These are phyloP conservation scores for Melanerpes aurifrons DNA, from an alignment of 2,113 vertebrate species.

Conservation along the genomic window DNA sequence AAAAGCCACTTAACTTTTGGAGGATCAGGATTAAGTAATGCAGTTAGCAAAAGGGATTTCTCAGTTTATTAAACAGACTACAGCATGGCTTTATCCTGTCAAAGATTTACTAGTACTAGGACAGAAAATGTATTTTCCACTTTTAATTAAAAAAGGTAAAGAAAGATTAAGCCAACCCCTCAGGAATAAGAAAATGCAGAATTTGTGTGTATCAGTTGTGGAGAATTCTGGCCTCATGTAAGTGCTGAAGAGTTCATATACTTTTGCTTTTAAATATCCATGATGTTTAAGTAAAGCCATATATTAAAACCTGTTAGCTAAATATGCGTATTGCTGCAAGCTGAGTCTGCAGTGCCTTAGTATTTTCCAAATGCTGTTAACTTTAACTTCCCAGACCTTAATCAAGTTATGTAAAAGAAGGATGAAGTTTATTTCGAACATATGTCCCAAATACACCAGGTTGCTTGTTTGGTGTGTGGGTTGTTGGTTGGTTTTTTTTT, in stretches of 20 bases:
- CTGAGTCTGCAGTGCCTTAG: neutral
- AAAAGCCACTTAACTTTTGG: neutral
- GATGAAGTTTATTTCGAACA: neutral
- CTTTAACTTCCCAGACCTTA: neutral
- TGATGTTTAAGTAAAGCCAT: neutral
- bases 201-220: neutral
- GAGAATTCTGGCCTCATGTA: neutral
- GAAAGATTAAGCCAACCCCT: neutral
- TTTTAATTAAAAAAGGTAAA: neutral
- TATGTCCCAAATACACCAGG: neutral
- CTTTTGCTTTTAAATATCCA: neutral
- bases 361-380: neutral
- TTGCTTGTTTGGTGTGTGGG: neutral
- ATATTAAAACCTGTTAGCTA: neutral
- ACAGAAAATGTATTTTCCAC: neutral
- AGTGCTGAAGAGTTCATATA: neutral
- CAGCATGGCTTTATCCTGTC: neutral
- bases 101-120: neutral
- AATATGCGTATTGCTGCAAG: neutral
- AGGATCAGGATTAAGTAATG: neutral
- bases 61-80: neutral
- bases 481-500: too few relatives aligned
- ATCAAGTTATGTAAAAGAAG: neutral
- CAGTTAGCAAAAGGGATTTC: neutral
- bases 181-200: neutral